These are phyloP conservation scores for Philonicus albiceps DNA, from an alignment of 2,888 invertebrate genomes.

Conservation along the genomic window DNA sequence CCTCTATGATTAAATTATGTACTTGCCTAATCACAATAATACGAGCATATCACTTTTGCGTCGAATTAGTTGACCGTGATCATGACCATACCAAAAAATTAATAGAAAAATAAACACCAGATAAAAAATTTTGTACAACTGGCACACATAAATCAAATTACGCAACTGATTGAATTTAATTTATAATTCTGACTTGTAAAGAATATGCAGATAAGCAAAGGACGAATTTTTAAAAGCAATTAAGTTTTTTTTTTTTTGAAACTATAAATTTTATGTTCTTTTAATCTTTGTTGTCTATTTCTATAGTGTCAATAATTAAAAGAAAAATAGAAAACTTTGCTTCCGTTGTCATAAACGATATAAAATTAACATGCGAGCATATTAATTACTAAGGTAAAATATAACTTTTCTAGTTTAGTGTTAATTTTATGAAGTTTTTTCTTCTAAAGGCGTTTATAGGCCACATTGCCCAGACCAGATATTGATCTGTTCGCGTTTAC, in stretches of 20 bases:
- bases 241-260: too few species aligned
- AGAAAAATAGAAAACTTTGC: too few species aligned
- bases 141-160: not conserved
- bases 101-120: not conserved
- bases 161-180: not conserved
- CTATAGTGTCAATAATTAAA: too few species aligned
- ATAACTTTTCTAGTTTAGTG: not conserved
- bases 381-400: too few species aligned
- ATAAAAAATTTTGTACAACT: not conserved
- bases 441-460: too few species aligned
- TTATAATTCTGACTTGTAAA: not conserved
- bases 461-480: too few species aligned
- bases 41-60: not conserved
- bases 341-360: too few species aligned
- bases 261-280: not conserved
- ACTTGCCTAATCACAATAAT: too few species aligned
- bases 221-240: not conserved
- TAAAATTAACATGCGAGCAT: too few species aligned
- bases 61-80: not conserved
- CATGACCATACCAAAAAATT: not conserved
- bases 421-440: not conserved
- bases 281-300: not conserved
- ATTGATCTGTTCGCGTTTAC: too few species aligned
- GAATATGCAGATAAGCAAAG: not conserved
- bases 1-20: too few species aligned